phyloP scores from a whole-genome alignment of 2,113 vertebrate genomes.

The Vulpes lagopus region DNA sequence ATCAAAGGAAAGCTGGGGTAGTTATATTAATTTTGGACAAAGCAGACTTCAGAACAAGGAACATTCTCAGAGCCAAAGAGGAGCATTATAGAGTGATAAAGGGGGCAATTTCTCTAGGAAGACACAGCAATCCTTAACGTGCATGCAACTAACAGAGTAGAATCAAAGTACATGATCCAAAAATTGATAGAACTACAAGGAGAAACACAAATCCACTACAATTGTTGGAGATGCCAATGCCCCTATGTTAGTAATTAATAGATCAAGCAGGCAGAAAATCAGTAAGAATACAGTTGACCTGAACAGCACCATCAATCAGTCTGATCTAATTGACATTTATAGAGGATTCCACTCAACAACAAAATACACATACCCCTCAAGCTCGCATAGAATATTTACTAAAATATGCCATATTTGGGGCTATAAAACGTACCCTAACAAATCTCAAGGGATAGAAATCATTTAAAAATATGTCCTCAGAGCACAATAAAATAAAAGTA shows the following conservation, averaged over 20 bases:
- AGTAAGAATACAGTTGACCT: background rate
- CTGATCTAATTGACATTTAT: background rate
- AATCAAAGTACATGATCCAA: background rate
- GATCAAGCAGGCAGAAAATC: background rate
- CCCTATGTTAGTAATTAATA: background rate
- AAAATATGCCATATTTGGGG: background rate
- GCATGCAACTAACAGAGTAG: background rate
- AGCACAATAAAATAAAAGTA: background rate
- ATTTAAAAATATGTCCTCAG: background rate
- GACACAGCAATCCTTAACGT: background rate
- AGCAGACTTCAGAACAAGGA: background rate
- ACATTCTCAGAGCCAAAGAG: background rate
- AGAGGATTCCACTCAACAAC: background rate
- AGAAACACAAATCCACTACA: background rate
- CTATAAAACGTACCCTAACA: background rate
- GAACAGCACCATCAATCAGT: background rate
- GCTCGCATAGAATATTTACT: background rate
- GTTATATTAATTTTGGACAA: background rate
- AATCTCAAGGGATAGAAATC: slow-evolving; percentile 10
- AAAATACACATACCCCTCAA: background rate
- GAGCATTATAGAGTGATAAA: background rate
- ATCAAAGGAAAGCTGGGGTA: background rate
- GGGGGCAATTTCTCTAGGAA: background rate
- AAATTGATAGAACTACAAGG: background rate
- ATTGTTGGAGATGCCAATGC: background rate